Conservation (phyloP, 2,113 vertebrate species). For the Hirundichthys speculiger region DNA sequence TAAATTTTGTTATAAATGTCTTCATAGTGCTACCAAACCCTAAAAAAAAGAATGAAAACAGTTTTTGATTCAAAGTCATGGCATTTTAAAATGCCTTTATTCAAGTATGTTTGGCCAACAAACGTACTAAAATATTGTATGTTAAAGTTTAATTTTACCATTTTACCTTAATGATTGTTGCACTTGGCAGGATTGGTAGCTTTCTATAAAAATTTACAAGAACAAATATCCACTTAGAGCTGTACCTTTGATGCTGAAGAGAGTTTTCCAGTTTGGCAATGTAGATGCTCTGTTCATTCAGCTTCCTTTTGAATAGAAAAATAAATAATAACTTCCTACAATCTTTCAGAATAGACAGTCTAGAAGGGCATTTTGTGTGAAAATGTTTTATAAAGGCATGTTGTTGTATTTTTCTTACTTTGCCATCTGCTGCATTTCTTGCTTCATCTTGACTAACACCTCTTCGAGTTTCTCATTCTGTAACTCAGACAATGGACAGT, state of each 20-base stretch:
- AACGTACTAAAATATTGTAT: background rate
- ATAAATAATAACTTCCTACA: background rate
- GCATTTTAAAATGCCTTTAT: too few relatives aligned
- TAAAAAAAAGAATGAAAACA: too few relatives aligned
- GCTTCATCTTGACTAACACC: conserved; percentile 78
- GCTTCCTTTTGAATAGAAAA: conserved; percentile 62
- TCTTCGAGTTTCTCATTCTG: conserved; percentile 87
- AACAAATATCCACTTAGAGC: background rate
- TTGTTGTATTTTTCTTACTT: conserved; percentile 74
- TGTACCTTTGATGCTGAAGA: conserved; percentile 79
- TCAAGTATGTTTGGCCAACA: too few relatives aligned
- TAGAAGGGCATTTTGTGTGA: background rate
- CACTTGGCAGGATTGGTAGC: too few relatives aligned
- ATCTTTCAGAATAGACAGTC: background rate
- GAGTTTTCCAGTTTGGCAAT: conserved; percentile 78
- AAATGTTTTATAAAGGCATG: background rate
- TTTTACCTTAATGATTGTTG: too few relatives aligned
- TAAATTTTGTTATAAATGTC: conserved; percentile 7
- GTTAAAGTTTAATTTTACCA: too few relatives aligned
- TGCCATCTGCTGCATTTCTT: conserved; percentile 83
- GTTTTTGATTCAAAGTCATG: too few relatives aligned
- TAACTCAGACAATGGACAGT: conserved; percentile 11
- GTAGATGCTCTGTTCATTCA: conserved; percentile 77
- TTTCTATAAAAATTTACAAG: background rate
- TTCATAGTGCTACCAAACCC: conserved; percentile 10